Evolutionary conservation across 2,797 vertebrate species (phyloP).

Genomic region (Rhinogobio ventralis): DNA sequence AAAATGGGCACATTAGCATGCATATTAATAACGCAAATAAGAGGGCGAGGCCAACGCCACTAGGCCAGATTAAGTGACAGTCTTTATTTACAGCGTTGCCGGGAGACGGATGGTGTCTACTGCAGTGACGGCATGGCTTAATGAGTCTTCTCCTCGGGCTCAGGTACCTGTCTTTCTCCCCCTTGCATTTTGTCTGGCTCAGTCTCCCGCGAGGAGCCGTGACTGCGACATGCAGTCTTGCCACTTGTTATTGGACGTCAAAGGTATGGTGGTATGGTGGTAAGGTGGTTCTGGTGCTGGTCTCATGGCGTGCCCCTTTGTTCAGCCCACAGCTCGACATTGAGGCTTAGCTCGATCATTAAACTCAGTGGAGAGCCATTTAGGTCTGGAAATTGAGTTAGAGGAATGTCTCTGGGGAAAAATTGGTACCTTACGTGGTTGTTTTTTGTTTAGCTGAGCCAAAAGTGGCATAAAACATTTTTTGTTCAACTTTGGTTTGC

Average conservation of each 20-base stretch:
- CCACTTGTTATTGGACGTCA: constrained; percentile 28
- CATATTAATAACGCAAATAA: constrained; percentile 70
- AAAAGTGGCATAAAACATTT: neutral
- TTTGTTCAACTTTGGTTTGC: neutral
- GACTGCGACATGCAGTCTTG: constrained; percentile 36
- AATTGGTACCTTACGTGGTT: neutral
- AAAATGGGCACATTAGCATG: constrained; percentile 73
- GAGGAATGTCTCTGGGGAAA: constrained; percentile 1
- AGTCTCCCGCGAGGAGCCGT: constrained; percentile 13
- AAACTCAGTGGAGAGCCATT: neutral
- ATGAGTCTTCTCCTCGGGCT: constrained; percentile 46
- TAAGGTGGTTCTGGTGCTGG: constrained; percentile 9
- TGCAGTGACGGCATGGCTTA: constrained; percentile 30
- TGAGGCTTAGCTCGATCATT: neutral
- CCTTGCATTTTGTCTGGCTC: constrained; percentile 6
- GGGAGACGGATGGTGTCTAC: constrained; percentile 53
- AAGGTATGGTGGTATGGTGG: neutral
- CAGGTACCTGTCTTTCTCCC: constrained; percentile 10
- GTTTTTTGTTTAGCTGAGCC: constrained; percentile 2
- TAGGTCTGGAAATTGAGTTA: constrained; percentile 1
- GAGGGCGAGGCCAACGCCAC: constrained; percentile 57
- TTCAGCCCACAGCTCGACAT: constrained; percentile 8
- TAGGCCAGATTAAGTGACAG: constrained; percentile 67
- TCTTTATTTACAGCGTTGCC: constrained; percentile 66
- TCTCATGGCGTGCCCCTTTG: constrained; percentile 13